A percentile compares a stretch with the other conserved stretches of the same genome.
Conservation (phyloP, 2,113 vertebrate genomes). For the Calidris pygmaea region DNA sequence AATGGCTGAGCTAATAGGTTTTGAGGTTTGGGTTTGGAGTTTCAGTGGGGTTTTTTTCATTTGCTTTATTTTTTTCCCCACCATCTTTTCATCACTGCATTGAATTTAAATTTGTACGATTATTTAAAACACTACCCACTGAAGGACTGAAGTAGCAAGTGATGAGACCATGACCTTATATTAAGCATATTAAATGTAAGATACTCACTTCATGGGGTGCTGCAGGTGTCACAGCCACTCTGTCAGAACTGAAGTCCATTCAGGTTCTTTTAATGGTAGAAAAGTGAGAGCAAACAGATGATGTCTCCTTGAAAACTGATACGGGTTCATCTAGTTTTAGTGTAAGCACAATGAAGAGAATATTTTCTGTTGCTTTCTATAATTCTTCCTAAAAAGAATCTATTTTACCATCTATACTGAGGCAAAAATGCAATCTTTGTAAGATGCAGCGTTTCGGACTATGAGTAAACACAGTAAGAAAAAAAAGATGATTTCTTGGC, state of each 20-base stretch:
- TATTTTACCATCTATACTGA: slow-evolving; percentile 25
- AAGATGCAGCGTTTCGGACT: slow-evolving; percentile 57
- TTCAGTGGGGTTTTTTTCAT: neutral
- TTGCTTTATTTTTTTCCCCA: neutral
- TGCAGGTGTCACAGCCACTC: neutral
- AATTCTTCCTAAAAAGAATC: slow-evolving; percentile 29
- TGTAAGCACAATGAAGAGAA: neutral
- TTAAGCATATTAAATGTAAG: neutral
- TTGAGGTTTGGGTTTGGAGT: neutral
- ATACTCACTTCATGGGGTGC: neutral
- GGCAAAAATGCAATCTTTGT: slow-evolving; percentile 51
- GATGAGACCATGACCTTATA: neutral
- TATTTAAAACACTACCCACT: neutral
- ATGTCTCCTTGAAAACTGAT: neutral
- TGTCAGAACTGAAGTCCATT: neutral
- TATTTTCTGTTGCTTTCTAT: slow-evolving; percentile 15
- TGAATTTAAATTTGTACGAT: neutral
- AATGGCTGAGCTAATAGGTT: neutral
- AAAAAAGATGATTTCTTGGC: slow-evolving; percentile 51
- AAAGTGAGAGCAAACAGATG: neutral
- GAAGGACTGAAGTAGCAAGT: neutral
- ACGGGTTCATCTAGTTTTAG: slow-evolving; percentile 12
- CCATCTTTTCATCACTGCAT: neutral
- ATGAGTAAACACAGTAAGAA: slow-evolving; percentile 50
- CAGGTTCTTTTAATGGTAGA: neutral